Evolutionary conservation across 2,113 vertebrate genomes (phyloP).

Genomic region (Tichodroma muraria): DNA sequence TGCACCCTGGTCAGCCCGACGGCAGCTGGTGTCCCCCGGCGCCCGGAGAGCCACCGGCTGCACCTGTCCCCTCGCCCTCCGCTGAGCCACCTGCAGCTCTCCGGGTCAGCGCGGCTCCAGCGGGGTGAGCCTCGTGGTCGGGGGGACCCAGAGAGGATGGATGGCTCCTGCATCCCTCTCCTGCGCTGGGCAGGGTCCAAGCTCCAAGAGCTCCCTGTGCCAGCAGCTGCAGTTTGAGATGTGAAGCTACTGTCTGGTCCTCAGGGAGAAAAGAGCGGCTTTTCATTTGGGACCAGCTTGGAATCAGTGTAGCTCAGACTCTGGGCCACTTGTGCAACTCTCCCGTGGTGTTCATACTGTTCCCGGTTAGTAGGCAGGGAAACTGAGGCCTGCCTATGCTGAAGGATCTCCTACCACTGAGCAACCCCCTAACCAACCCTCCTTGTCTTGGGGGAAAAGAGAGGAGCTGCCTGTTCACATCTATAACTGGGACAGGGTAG

Average conservation of each 20-base stretch:
- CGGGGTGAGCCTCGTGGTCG: rapidly evolving
- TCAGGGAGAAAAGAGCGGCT: neutral
- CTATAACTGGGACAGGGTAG: rapidly evolving
- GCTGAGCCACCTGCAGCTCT: neutral
- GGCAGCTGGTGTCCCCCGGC: neutral
- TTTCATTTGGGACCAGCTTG: neutral
- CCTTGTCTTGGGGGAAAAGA: neutral
- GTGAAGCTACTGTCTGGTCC: neutral
- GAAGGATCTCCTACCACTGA: neutral
- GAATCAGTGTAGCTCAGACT: neutral
- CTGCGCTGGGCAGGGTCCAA: rapidly evolving
- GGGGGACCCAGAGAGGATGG: neutral
- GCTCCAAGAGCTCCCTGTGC: neutral
- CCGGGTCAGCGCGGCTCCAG: neutral
- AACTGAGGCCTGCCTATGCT: neutral
- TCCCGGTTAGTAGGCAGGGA: neutral
- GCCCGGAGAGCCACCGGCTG: neutral
- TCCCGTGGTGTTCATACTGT: rapidly evolving
- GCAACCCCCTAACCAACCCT: neutral
- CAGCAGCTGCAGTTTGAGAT: rapidly evolving
- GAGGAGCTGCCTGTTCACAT: neutral
- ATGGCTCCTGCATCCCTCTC: neutral
- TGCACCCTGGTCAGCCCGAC: neutral
- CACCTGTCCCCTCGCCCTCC: neutral
- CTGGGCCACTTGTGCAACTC: neutral